Base-by-base conservation (phyloP, 2,797 vertebrate species). In the Enteromius paludinosus region DNA sequence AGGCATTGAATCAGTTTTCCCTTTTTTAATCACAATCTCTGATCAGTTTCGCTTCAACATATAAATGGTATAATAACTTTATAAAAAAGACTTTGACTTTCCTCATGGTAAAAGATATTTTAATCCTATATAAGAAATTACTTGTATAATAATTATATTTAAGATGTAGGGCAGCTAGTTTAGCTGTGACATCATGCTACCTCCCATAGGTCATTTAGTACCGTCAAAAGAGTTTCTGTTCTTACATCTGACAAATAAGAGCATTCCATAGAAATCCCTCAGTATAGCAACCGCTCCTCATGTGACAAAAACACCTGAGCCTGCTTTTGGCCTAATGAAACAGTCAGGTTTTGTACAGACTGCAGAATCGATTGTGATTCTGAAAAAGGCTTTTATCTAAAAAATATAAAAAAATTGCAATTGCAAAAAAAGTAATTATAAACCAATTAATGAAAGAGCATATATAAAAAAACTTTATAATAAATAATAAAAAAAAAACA, bases 141-240 rank as follows among this genome's bases (percentile, higher is more conserved):
- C 28, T 54, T 35, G 1, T 35, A 33, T 8, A 54, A 54, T 30
- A 35, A 7, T 54, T 15, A 73, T 14, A 30, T 14, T 52, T 54
- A 14, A 30, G 25, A 49, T 71, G 9, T 18, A 71, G 43, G 30
- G 43, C 10, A 49, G 11, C n/a, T 69, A 71, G 20, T 74, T 56
- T 23, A 38, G 71, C 49, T 38, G 33, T 23, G 47, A 73, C 30
- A 38, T 56, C 69, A 33, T 49, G 45, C 45, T 72, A 20, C 17
- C 9, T 33, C 69, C 17, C 17, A 52, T 72, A 52, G 28, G 18
- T 33, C 28, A 6, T 4, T 30, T 12, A 23, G 33, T 38, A 56
- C 45, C 45, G 73, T 41, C 35, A 23, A 41, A 62, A 62, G 7
- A 20, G 23, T 77, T 77, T 77, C 74, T 62, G 25, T 18, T n/a